Conservation (phyloP, 2,113 vertebrate genomes). For the Lipophrys pholis region DNA sequence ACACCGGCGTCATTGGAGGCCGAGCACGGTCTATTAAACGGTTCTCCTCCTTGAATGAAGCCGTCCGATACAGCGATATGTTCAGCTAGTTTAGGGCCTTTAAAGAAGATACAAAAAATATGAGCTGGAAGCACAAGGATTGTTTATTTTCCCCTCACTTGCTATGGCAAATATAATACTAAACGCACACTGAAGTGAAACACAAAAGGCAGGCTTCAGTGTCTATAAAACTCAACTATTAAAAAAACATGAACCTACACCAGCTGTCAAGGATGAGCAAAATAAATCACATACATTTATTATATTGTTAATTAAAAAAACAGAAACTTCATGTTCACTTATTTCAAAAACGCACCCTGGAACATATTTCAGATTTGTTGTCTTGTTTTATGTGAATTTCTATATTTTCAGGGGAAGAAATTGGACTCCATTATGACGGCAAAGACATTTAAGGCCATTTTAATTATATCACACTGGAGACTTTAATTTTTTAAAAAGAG, state of each 20-base stretch:
- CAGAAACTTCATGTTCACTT: constrained; percentile 24
- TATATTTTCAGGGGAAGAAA: constrained; percentile 19
- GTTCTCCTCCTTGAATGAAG: constrained; percentile 37
- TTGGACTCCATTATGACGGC: constrained; percentile 6
- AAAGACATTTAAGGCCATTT: neutral
- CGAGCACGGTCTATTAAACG: neutral
- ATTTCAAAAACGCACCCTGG: constrained; percentile 42
- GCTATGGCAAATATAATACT: constrained; percentile 56
- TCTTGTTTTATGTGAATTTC: constrained; percentile 6
- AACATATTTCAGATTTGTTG: constrained; percentile 21
- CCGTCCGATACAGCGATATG: neutral
- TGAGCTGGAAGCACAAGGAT: constrained; percentile 48
- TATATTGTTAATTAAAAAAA: constrained; percentile 37
- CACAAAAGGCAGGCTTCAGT: constrained; percentile 49
- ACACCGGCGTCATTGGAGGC: constrained; percentile 29
- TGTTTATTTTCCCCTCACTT: constrained; percentile 5
- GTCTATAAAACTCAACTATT: constrained; percentile 32
- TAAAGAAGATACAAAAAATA: constrained; percentile 48
- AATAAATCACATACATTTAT: constrained; percentile 37
- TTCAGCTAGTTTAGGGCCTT: constrained; percentile 38
- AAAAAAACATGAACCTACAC: constrained; percentile 34
- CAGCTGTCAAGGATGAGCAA: constrained; percentile 52
- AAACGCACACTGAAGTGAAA: constrained; percentile 37
- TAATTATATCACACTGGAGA: neutral
- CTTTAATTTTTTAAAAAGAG: constrained; percentile 1